Evolutionary conservation across 2,113 vertebrate species (phyloP), one percentile per base, ranked within the genome.

Genomic region (Tachysurus fulvidraco): DNA sequence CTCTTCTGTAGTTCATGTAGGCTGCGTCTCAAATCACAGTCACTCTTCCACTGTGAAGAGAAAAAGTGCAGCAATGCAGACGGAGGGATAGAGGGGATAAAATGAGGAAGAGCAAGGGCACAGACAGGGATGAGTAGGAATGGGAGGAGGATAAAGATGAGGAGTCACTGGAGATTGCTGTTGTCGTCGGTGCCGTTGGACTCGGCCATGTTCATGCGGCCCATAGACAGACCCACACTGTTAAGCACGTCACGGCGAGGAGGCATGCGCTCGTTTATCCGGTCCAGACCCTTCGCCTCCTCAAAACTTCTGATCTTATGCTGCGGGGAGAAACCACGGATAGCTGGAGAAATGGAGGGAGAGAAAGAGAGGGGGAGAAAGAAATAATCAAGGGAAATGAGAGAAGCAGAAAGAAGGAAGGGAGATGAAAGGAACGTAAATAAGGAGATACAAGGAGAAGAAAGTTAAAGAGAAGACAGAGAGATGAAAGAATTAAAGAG

Each of bases 171-270:
- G 89, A 95, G 94, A 94, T 96, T 96, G 94, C 95, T 95, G 94
- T 96, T 96, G 94, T 92, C 95, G 86, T 96, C 95, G 50, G 95
- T 95, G 80, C 95, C 95, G n/a, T 96, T 96, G 91, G 95, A 93
- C 89, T 96, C 95, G 9, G 93, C 93, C 93, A 95, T 94, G 92
- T 95, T 94, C 95, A 95, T 94, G 89, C 94, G 93, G 73, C 95
- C 95, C 94, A 95, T 95, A 8, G 95, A 95, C 88, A 95, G 86
- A 46, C 95, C 95, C 91, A 95, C 93, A 25, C 94, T 95, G 93
- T 94, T 94, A 90, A 95, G 93, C 78, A 88, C 93, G 5, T 96
- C 95, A 1, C 94, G 92, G 0, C 95, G 92, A 0, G 95, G 95
- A 0, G 95, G 95, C 95, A 95, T 95, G 89, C 95, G 93, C 90